Conservation (phyloP, 2,797 vertebrate genomes). For the Salmo trutta region DNA sequence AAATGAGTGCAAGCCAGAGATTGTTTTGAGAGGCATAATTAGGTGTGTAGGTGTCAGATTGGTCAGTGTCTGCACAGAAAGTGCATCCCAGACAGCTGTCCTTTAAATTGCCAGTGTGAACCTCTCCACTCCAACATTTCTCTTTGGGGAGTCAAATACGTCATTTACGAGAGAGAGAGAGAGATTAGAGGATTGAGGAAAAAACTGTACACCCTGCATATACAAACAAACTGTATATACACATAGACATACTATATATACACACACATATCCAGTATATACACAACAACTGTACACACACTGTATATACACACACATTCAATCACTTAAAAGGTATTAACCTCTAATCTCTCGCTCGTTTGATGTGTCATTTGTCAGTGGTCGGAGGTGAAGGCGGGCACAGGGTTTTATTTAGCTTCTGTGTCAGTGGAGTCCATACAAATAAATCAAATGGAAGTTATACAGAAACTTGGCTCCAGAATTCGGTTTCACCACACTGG, state of each 20-base stretch:
- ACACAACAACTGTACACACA: slow-evolving; percentile 74
- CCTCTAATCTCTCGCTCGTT: slow-evolving; percentile 73
- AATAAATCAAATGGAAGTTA: slow-evolving; percentile 58
- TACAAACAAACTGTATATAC: slow-evolving; percentile 81
- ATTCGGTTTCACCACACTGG: slow-evolving; percentile 51
- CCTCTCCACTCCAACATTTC: slow-evolving; percentile 62
- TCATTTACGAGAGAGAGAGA: slow-evolving; percentile 70
- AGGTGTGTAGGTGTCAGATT: slow-evolving; percentile 71
- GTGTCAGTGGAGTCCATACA: slow-evolving; percentile 64
- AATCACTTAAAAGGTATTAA: slow-evolving; percentile 75
- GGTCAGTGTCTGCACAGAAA: slow-evolving; percentile 69
- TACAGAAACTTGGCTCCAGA: slow-evolving; percentile 53
- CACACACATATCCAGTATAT: slow-evolving; percentile 80
- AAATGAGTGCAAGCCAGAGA: slow-evolving; percentile 79
- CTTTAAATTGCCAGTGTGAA: slow-evolving; percentile 58
- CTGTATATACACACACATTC: slow-evolving; percentile 69
- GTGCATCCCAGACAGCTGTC: slow-evolving; percentile 69
- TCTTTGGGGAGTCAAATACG: slow-evolving; percentile 66
- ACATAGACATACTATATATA: slow-evolving; percentile 75
- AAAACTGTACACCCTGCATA: slow-evolving; percentile 82
- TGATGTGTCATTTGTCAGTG: slow-evolving; percentile 56
- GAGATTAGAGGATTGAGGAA: slow-evolving; percentile 70
- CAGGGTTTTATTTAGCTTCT: slow-evolving; percentile 58
- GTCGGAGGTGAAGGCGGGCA: slow-evolving; percentile 51
- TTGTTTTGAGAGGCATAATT: slow-evolving; percentile 55